phyloP scores from a whole-genome alignment of 2,113 vertebrate genomes.

The Microcebus murinus region DNA sequence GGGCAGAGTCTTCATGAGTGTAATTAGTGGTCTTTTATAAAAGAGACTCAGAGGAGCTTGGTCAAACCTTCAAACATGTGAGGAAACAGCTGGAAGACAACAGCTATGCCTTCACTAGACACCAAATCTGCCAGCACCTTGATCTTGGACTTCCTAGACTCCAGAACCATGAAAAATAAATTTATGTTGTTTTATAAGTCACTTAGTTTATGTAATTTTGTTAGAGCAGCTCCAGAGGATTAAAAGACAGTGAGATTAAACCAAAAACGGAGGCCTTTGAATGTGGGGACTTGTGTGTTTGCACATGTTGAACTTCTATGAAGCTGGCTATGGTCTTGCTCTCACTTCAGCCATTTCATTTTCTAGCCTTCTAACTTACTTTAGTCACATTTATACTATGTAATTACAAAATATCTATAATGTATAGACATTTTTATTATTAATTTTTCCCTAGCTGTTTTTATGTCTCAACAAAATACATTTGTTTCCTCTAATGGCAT shows the following conservation, averaged over 20 bases:
- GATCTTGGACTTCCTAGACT: neutral
- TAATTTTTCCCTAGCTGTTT: neutral
- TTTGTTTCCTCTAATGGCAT: neutral
- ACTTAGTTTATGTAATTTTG: neutral
- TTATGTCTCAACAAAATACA: neutral
- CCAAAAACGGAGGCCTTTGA: neutral
- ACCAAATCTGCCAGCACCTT: neutral
- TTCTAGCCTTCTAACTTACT: neutral
- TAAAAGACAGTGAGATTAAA: neutral
- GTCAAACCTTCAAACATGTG: no score
- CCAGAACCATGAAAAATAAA: no score
- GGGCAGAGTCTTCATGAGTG: neutral
- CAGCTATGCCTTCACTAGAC: neutral
- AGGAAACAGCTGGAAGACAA: neutral
- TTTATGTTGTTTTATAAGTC: neutral
- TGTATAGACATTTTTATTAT: neutral
- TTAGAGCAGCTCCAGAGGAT: accelerated
- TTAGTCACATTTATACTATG: neutral
- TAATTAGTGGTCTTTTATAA: neutral
- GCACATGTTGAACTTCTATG: neutral
- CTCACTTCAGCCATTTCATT: neutral
- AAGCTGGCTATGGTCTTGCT: neutral
- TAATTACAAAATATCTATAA: neutral
- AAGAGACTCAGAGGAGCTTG: neutral
- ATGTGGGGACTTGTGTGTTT: neutral